Conservation (phyloP, 1,140 invertebrate species). For the Drosophila neocordata region DNA sequence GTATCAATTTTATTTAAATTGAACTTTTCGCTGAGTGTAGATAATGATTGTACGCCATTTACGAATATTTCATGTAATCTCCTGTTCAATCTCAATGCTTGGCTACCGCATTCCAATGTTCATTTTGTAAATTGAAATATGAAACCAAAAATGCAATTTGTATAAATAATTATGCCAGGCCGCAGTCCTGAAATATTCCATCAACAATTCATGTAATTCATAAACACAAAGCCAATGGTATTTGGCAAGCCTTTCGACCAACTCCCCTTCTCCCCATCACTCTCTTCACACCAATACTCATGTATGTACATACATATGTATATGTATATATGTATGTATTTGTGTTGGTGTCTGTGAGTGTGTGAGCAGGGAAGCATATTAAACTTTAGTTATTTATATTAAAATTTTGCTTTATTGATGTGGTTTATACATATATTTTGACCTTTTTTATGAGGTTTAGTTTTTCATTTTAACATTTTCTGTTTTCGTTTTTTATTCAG, state of each 20-base stretch:
- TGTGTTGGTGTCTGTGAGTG: constrained; percentile 12
- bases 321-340: neutral
- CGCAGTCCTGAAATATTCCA: constrained; percentile 29
- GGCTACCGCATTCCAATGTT: constrained; percentile 10
- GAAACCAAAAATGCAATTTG: constrained; percentile 27
- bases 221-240: constrained; percentile 32
- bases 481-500: neutral
- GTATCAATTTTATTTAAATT: neutral
- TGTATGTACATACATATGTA: neutral
- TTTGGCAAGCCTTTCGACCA: neutral
- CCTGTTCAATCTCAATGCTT: neutral
- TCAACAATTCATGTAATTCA: constrained; percentile 45
- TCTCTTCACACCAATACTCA: neutral
- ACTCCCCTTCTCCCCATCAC: too few species aligned
- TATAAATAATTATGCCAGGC: constrained; percentile 61
- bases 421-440: constrained; percentile 54
- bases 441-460: constrained; percentile 62
- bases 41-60: neutral
- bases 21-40: neutral
- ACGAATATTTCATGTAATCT: constrained; percentile 3
- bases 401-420: constrained; percentile 80
- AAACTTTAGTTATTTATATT: constrained; percentile 81
- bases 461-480: constrained; percentile 19
- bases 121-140: constrained; percentile 22
- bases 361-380: constrained; percentile 54